A percentile compares a stretch with the other conserved stretches of the same genome.
These are phyloP conservation scores for Dromococcyx pavoninus DNA, from an alignment of 2,797 vertebrate genomes.

Conservation along the genomic window DNA sequence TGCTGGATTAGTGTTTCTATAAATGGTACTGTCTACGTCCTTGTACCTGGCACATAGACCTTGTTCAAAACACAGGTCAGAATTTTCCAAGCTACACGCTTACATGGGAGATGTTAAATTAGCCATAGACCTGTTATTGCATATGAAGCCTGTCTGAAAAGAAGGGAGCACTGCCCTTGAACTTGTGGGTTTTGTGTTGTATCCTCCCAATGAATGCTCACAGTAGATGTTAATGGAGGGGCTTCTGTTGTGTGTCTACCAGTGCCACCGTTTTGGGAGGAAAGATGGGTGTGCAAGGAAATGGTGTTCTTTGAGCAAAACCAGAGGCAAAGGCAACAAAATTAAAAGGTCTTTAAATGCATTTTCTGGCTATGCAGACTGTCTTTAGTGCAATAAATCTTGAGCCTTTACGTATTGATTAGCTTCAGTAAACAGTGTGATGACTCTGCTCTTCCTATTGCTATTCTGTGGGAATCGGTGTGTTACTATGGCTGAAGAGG, in stretches of 20 bases:
- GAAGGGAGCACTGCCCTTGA: neutral
- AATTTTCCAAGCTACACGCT: neutral
- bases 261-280: neutral
- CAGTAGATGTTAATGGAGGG: rapidly evolving
- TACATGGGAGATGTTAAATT: neutral
- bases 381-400: constrained; percentile 44
- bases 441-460: neutral
- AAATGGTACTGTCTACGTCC: neutral
- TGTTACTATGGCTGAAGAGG: constrained; percentile 1
- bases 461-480: neutral
- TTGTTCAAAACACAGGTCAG: neutral
- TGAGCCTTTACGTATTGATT: constrained; percentile 55
- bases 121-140: neutral
- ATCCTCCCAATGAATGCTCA: neutral
- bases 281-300: neutral
- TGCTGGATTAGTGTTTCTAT: neutral
- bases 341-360: constrained; percentile 27
- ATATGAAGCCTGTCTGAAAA: neutral
- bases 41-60: neutral
- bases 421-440: constrained; percentile 16
- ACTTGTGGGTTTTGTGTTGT: neutral
- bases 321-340: neutral
- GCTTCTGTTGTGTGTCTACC: neutral
- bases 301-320: neutral
- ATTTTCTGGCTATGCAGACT: constrained; percentile 30